Evolutionary conservation across 2,113 vertebrate genomes (phyloP).

Genomic region (Tiliqua scincoides): DNA sequence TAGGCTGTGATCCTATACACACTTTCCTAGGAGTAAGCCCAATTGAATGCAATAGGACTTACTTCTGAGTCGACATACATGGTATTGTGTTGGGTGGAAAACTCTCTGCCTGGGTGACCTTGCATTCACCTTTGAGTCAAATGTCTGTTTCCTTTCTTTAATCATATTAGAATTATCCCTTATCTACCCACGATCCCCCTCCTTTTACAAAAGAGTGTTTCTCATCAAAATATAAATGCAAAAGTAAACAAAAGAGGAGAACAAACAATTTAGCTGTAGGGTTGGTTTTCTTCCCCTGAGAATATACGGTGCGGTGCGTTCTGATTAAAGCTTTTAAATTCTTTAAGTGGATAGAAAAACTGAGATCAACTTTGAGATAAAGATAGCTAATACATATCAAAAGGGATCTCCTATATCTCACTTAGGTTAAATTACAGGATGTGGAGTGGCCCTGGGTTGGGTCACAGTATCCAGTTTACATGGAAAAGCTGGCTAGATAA

Average conservation of each 20-base stretch:
- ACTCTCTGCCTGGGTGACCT: slow-evolving; percentile 50
- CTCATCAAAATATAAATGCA: slow-evolving; percentile 64
- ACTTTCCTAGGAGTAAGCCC: no score
- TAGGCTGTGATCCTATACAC: no score
- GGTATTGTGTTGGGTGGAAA: neutral
- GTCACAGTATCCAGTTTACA: slow-evolving; percentile 56
- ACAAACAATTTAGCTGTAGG: slow-evolving; percentile 53
- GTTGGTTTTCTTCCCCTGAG: slow-evolving; percentile 26
- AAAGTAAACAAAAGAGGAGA: slow-evolving; percentile 49
- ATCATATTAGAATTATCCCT: slow-evolving; percentile 69
- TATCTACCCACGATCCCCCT: slow-evolving; percentile 28
- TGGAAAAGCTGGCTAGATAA: slow-evolving; percentile 48
- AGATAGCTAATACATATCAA: slow-evolving; percentile 69
- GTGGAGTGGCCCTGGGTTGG: slow-evolving; percentile 45
- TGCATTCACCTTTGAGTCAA: slow-evolving; percentile 51
- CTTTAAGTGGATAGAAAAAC: slow-evolving; percentile 69
- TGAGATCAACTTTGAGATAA: slow-evolving; percentile 75
- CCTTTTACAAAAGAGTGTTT: slow-evolving; percentile 59
- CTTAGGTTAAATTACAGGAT: slow-evolving; percentile 73
- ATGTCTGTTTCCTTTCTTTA: slow-evolving; percentile 45
- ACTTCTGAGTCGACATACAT: neutral
- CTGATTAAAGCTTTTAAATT: slow-evolving; percentile 76
- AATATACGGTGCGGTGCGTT: slow-evolving; percentile 55
- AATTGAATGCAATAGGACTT: no score
- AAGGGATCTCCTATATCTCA: slow-evolving; percentile 62